Percentiles rank a stretch among this genome's conserved stretches.
phyloP scores from a whole-genome alignment of 1,140 invertebrate genomes.

The Diachasma alloeum region DNA sequence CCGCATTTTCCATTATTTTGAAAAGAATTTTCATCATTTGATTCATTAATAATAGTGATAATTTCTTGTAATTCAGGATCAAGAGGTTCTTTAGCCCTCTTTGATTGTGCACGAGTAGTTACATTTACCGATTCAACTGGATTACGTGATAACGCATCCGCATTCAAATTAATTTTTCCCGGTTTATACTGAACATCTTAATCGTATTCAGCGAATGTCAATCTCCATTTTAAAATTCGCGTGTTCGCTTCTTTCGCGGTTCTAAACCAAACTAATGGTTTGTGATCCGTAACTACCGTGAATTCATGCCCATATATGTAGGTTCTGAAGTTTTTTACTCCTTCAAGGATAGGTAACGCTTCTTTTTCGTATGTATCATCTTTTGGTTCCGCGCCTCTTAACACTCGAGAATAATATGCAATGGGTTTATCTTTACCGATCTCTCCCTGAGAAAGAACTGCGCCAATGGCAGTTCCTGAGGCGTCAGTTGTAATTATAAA shows the following conservation, averaged over 20 bases:
- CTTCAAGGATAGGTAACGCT: neutral
- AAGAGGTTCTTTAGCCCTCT: neutral
- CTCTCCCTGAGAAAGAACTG: neutral
- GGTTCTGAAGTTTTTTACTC: neutral
- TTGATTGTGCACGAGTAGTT: neutral
- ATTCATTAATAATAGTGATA: neutral
- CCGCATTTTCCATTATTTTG: neutral
- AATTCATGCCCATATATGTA: slow-evolving; percentile 9
- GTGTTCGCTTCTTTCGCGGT: neutral
- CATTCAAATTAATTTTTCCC: slow-evolving; percentile 16
- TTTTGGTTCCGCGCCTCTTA: neutral
- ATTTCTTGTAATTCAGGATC: neutral
- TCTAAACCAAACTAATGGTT: neutral
- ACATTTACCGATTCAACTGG: neutral
- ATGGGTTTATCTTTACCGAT: neutral
- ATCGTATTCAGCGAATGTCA: slow-evolving; percentile 3
- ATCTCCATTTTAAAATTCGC: slow-evolving; percentile 8
- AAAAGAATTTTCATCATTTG: neutral
- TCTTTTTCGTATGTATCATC: slow-evolving; percentile 7
- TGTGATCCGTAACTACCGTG: neutral
- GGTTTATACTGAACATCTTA: slow-evolving; percentile 11
- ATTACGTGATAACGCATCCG: neutral
- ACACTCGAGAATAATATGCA: neutral
- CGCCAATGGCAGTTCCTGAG: neutral
- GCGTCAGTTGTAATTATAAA: neutral